These are phyloP conservation scores for Tenthredo amoena DNA, from an alignment of 2,888 invertebrate species.

Conservation along the genomic window DNA sequence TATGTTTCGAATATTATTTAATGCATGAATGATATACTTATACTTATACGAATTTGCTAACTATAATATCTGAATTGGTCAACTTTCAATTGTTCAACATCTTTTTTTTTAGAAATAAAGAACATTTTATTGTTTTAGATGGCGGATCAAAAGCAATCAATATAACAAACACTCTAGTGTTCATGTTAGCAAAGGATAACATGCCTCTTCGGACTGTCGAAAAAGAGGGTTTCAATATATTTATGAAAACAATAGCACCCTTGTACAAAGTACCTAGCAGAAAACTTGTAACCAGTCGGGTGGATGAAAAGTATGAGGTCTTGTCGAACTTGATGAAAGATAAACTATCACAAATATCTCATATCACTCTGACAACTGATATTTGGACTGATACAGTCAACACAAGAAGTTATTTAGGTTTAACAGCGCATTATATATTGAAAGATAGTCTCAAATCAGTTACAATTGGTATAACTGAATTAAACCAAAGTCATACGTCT, in stretches of 20 bases:
- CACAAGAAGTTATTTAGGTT: conserved; percentile 52
- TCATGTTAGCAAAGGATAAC: conserved; percentile 6
- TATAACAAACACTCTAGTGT: not conserved
- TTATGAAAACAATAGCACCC: too few species aligned
- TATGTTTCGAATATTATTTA: too few species aligned
- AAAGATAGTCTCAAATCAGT: conserved; percentile 52
- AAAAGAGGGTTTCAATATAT: too few species aligned
- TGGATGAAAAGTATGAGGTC: conserved; percentile 53
- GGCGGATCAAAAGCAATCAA: not conserved
- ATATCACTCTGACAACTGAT: conserved; percentile 57
- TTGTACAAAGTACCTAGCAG: conserved; percentile 52
- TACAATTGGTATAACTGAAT: conserved; percentile 52
- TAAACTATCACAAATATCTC: conserved; percentile 43
- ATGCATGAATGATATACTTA: too few species aligned
- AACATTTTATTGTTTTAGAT: not conserved
- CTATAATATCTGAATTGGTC: not conserved
- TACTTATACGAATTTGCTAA: too few species aligned
- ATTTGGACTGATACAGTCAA: conserved; percentile 58
- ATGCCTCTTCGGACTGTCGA: not conserved
- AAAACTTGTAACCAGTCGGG: conserved; percentile 49
- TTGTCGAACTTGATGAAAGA: conserved; percentile 52
- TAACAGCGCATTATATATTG: conserved; percentile 51
- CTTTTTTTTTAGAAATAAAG: not conserved
- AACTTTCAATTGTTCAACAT: not conserved
- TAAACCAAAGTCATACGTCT: conserved; percentile 55